Evolutionary conservation across 2,797 vertebrate genomes (phyloP).

Genomic region (Lophius americanus): DNA sequence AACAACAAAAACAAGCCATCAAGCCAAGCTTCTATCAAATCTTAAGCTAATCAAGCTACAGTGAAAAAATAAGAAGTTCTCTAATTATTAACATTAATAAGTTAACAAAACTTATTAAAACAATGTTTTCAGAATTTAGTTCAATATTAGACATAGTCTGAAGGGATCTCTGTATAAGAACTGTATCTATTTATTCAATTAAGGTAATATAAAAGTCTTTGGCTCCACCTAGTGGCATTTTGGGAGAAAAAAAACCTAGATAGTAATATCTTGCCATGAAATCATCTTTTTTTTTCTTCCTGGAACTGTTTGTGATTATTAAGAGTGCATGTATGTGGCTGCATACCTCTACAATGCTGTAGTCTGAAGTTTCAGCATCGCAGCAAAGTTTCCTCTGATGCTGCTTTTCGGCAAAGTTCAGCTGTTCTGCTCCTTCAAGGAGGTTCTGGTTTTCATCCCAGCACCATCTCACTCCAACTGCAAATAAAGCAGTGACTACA

Average conservation of each 20-base stretch:
- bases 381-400: conserved; percentile 70
- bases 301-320: background rate
- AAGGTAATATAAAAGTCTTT: too few relatives aligned
- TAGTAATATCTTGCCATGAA: background rate
- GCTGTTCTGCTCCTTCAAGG: conserved; percentile 62
- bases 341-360: conserved; percentile 79
- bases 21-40: too few relatives aligned
- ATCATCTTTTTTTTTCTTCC: background rate
- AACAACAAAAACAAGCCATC: too few relatives aligned
- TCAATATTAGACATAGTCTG: too few relatives aligned
- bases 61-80: too few relatives aligned
- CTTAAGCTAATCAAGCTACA: too few relatives aligned
- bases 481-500: background rate
- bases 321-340: background rate
- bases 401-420: conserved; percentile 66
- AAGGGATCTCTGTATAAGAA: too few relatives aligned
- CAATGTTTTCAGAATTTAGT: too few relatives aligned
- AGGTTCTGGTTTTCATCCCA: conserved; percentile 77
- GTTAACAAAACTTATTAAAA: too few relatives aligned
- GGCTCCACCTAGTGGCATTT: conserved; percentile 15
- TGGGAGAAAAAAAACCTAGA: background rate
- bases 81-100: too few relatives aligned
- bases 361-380: conserved; percentile 74
- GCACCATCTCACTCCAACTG: conserved; percentile 68
- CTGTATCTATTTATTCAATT: too few relatives aligned